Evolutionary conservation across 2,888 invertebrate genomes (phyloP).

Genomic region (Eupithecia insigniata): DNA sequence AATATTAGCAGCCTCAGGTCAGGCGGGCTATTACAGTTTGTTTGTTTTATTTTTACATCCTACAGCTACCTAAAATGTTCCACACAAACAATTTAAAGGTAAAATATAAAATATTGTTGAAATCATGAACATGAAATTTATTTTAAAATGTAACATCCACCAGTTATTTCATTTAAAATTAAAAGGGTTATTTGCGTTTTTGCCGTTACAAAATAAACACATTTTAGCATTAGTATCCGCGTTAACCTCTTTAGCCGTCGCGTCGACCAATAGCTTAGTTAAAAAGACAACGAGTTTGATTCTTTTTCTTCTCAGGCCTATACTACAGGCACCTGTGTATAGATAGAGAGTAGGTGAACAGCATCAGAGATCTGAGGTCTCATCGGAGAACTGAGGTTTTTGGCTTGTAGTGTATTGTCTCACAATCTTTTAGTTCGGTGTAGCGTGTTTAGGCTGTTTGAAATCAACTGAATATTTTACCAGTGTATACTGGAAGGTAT

Average conservation of each 20-base stretch:
- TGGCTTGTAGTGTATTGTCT: too few species aligned
- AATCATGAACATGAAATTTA: conserved; percentile 6
- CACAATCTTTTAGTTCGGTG: too few species aligned
- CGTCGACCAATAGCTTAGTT: background rate
- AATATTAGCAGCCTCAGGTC: conserved; percentile 30
- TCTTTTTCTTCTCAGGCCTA: too few species aligned
- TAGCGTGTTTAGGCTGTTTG: too few species aligned
- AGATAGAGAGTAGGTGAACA: too few species aligned
- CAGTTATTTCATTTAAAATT: background rate
- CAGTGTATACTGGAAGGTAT: too few species aligned
- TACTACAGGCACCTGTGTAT: too few species aligned
- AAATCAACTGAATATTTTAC: too few species aligned
- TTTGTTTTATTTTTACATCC: conserved; percentile 23
- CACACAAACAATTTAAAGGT: conserved; percentile 16
- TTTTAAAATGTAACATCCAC: background rate
- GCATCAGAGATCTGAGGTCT: too few species aligned
- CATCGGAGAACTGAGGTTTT: too few species aligned
- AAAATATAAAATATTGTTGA: conserved; percentile 19
- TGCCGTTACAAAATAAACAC: background rate
- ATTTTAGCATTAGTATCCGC: background rate
- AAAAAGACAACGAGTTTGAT: background rate
- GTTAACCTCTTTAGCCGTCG: background rate
- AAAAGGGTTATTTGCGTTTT: background rate
- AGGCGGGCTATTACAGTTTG: conserved; percentile 17
- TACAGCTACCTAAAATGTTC: conserved; percentile 21